A percentile compares a stretch with the other conserved stretches of the same genome.
These are phyloP conservation scores for Cephus pygmeus DNA, from an alignment of 2,888 invertebrate genomes.

Conservation along the genomic window DNA sequence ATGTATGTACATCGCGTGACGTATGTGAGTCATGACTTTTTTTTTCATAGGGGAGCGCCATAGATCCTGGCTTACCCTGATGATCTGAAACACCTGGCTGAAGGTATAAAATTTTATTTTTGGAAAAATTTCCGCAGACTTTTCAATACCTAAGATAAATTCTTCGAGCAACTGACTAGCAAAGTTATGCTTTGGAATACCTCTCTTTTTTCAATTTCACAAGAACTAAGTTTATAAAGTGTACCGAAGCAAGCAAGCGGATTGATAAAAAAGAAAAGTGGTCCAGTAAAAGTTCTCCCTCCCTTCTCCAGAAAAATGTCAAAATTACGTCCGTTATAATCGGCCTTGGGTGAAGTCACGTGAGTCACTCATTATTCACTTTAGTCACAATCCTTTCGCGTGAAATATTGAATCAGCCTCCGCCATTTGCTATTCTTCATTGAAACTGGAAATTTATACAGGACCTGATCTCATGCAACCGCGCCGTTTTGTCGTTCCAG, in stretches of 20 bases:
- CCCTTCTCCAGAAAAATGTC: not conserved
- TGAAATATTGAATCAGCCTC: not conserved
- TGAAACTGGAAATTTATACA: not conserved
- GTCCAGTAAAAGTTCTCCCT: not conserved
- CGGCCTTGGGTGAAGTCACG: not conserved
- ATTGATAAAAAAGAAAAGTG: not conserved
- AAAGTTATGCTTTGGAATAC: not conserved
- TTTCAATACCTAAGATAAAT: not conserved
- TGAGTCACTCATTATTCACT: not conserved
- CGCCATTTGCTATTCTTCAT: not conserved
- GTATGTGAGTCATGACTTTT: not conserved
- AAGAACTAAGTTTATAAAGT: not conserved
- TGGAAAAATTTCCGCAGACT: not conserved
- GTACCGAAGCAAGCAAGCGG: not conserved
- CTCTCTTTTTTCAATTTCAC: not conserved
- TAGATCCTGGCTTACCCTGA: not conserved
- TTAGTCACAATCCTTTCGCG: not conserved
- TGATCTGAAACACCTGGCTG: not conserved
- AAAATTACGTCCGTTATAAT: not conserved
- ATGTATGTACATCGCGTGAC: not conserved
- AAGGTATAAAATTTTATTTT: not conserved
- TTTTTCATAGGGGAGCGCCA: not conserved
- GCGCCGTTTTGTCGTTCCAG: not conserved
- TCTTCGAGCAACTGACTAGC: not conserved
- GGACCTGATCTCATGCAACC: not conserved